Conservation (phyloP, 2,113 vertebrate species). For the Leucopsar rothschildi region DNA sequence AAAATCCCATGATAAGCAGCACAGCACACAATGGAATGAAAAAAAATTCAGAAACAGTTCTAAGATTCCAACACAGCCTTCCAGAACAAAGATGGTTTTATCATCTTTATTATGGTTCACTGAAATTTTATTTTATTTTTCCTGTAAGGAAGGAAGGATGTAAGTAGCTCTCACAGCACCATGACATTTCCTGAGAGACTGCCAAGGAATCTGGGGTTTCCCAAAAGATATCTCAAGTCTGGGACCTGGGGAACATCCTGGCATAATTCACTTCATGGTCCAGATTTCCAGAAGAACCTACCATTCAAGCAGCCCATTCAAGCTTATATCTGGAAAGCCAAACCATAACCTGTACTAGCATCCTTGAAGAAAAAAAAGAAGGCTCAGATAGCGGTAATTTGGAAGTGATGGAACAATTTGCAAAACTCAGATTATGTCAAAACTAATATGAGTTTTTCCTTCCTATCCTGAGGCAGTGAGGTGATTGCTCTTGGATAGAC, state of each 20-base stretch:
- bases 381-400: neutral
- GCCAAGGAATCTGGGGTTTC: neutral
- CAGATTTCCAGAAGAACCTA: neutral
- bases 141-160: neutral
- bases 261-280: neutral
- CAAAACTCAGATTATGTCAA: neutral
- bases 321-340: neutral
- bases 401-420: neutral
- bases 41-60: neutral
- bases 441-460: neutral
- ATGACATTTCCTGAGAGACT: neutral
- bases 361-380: neutral
- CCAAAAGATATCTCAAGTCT: neutral
- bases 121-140: neutral
- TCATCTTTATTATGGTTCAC: neutral
- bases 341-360: neutral
- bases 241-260: neutral
- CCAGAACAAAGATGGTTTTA: neutral
- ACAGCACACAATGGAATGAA: fast-evolving
- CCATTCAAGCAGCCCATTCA: neutral
- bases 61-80: neutral
- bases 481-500: neutral
- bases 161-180: neutral
- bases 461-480: neutral
- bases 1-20: neutral